Conservation (phyloP, 2,888 invertebrate species). For the Drosophila sordidula region DNA sequence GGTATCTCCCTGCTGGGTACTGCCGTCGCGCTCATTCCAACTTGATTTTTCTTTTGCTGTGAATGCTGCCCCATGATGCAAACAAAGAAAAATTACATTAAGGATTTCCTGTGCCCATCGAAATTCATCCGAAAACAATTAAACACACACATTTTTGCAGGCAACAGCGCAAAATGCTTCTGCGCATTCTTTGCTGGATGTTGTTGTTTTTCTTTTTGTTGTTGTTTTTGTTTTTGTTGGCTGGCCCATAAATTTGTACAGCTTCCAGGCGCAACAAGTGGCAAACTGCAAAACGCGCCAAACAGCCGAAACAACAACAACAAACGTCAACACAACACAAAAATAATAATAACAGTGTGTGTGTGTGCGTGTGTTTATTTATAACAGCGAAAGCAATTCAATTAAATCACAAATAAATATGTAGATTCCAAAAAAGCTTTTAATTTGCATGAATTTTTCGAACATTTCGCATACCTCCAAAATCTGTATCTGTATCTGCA, state of each 20-base stretch:
- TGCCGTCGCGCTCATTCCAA: neutral
- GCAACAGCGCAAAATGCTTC: slow-evolving; percentile 6
- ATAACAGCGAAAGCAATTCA: slow-evolving; percentile 71
- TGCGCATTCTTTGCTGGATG: slow-evolving; percentile 5
- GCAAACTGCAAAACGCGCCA: slow-evolving; percentile 40
- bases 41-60: neutral
- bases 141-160: slow-evolving; percentile 39
- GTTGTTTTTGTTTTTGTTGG: slow-evolving; percentile 48
- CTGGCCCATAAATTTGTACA: slow-evolving; percentile 48
- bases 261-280: slow-evolving; percentile 68
- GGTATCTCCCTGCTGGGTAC: neutral
- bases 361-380: slow-evolving; percentile 63
- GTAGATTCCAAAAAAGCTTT: slow-evolving; percentile 67
- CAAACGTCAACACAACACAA: slow-evolving; percentile 30
- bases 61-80: slow-evolving; percentile 17
- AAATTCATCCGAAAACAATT: slow-evolving; percentile 71
- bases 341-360: slow-evolving; percentile 24
- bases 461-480: slow-evolving; percentile 29
- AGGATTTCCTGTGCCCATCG: slow-evolving; percentile 71
- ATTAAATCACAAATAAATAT: slow-evolving; percentile 80
- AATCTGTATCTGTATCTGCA: slow-evolving; percentile 14
- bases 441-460: slow-evolving; percentile 47
- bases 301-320: slow-evolving; percentile 21
- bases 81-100: slow-evolving; percentile 60
- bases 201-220: slow-evolving; percentile 12